Evolutionary conservation across 2,888 invertebrate genomes (phyloP).

Genomic region (Tenthredo notha): DNA sequence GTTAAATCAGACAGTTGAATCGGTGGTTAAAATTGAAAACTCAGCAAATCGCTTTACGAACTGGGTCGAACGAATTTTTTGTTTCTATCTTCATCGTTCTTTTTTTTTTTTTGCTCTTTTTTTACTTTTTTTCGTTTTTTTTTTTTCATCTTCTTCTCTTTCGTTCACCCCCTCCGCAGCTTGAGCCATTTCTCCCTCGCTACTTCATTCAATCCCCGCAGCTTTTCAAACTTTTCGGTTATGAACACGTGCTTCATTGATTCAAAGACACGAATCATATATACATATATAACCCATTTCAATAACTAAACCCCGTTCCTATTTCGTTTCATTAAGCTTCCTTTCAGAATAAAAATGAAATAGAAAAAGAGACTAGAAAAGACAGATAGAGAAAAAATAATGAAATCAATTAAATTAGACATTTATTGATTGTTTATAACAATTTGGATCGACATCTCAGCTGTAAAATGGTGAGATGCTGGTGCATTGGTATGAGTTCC

Average conservation of each 20-base stretch:
- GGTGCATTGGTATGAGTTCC: too few species aligned
- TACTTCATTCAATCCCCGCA: not conserved
- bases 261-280: not conserved
- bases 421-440: too few species aligned
- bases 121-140: not conserved
- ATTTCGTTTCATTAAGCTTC: too few species aligned
- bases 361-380: too few species aligned
- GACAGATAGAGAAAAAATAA: too few species aligned
- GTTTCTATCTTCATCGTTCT: not conserved
- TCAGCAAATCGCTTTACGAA: slow-evolving; percentile 46
- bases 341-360: too few species aligned
- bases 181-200: not conserved
- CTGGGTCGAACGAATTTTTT: slow-evolving; percentile 25
- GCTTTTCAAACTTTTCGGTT: not conserved
- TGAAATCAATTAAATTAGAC: too few species aligned
- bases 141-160: not conserved
- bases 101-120: not conserved
- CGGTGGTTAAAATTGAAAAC: slow-evolving; percentile 50
- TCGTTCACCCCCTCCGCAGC: not conserved
- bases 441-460: too few species aligned
- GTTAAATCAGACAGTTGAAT: slow-evolving; percentile 45
- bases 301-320: too few species aligned
- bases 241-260: not conserved
- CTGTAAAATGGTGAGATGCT: too few species aligned
- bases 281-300: too few species aligned